These are phyloP conservation scores for Drosophila cardini DNA, from an alignment of 1,140 invertebrate species.

Conservation along the genomic window DNA sequence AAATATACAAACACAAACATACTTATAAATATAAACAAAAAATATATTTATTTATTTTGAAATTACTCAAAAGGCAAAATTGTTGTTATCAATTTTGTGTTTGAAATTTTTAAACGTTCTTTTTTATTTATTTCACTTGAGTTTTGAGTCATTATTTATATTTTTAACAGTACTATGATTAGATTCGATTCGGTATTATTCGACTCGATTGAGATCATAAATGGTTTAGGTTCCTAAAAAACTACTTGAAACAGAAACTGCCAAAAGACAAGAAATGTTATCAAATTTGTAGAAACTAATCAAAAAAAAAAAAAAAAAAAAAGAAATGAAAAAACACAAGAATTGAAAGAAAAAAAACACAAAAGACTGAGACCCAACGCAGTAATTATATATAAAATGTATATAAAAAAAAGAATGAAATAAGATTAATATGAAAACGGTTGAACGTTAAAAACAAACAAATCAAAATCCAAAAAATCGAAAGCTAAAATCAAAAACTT, in stretches of 20 bases:
- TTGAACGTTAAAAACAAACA: slow-evolving; percentile 40
- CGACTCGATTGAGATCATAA: slow-evolving; percentile 2
- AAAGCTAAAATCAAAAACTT: slow-evolving; percentile 59
- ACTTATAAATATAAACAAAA: background rate
- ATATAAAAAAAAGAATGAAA: slow-evolving; percentile 25
- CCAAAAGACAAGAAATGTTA: slow-evolving; percentile 31
- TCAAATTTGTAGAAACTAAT: slow-evolving; percentile 20
- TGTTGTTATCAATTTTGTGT: slow-evolving; percentile 21
- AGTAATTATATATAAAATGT: slow-evolving; percentile 25
- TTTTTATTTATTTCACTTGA: background rate
- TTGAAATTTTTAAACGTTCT: background rate
- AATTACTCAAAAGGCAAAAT: slow-evolving; percentile 17
- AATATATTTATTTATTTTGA: slow-evolving; percentile 2
- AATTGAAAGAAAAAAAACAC: slow-evolving; percentile 37
- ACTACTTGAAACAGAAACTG: slow-evolving; percentile 35
- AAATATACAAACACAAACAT: slow-evolving; percentile 4
- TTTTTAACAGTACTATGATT: background rate
- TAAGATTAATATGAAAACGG: slow-evolving; percentile 22
- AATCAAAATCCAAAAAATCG: slow-evolving; percentile 58
- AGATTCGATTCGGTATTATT: slow-evolving; percentile 5
- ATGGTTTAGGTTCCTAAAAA: slow-evolving; percentile 40
- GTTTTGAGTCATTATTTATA: slow-evolving; percentile 9
- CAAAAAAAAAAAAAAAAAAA: slow-evolving; percentile 20
- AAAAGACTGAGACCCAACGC: slow-evolving; percentile 68
- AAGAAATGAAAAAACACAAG: slow-evolving; percentile 30